phyloP scores from a whole-genome alignment of 92 coral and sea anemone species.

The Epizoanthus ramosus region DNA sequence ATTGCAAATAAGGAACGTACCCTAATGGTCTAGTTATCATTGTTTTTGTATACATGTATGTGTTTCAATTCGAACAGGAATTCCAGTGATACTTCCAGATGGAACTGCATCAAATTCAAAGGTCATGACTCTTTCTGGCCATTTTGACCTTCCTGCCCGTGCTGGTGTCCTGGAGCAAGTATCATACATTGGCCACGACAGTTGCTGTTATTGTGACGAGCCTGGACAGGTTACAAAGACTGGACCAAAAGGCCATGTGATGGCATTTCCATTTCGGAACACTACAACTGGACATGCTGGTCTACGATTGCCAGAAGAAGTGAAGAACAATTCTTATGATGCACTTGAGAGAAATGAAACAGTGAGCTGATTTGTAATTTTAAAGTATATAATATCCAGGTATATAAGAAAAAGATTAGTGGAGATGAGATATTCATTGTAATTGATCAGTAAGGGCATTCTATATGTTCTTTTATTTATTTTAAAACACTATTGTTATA shows the following conservation, averaged over 20 bases:
- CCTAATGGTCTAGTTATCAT: not conserved
- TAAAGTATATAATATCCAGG: no score
- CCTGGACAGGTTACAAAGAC: slow-evolving; percentile 51
- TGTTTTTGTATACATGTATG: not conserved
- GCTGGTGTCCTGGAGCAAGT: slow-evolving; percentile 59
- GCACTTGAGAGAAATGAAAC: slow-evolving; percentile 52
- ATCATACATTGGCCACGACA: slow-evolving; percentile 47
- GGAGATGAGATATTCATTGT: no score
- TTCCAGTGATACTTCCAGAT: slow-evolving; percentile 42
- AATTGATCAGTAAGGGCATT: no score
- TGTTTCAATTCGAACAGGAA: slow-evolving; percentile 6
- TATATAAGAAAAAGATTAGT: no score
- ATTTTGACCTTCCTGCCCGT: slow-evolving; percentile 68
- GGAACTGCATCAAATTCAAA: slow-evolving; percentile 29
- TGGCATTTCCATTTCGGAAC: slow-evolving; percentile 38
- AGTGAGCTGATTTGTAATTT: slow-evolving; percentile 21
- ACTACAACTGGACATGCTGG: slow-evolving; percentile 53
- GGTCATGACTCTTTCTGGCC: slow-evolving; percentile 57
- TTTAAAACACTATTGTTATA: no score
- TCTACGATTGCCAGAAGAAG: slow-evolving; percentile 38
- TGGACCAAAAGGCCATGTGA: slow-evolving; percentile 5
- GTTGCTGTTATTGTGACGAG: slow-evolving; percentile 50
- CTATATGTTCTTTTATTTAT: no score
- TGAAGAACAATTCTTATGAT: slow-evolving; percentile 32
- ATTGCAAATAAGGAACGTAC: no score